phyloP scores from a whole-genome alignment of 1,140 invertebrate species.

The Nylanderia fulva region DNA sequence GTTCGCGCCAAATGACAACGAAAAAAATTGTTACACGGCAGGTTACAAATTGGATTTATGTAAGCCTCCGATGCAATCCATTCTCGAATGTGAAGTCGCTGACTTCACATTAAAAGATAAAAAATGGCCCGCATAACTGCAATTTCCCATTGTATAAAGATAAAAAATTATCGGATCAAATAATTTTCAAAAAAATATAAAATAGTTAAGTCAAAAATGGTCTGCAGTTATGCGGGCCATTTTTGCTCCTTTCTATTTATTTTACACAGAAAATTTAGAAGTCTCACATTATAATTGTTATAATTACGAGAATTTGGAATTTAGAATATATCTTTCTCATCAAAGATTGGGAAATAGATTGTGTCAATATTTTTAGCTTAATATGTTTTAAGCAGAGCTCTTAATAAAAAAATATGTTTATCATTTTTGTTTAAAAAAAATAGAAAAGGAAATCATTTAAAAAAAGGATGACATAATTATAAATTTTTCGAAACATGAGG shows the following conservation, averaged over 20 bases:
- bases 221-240: neutral
- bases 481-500: too few species aligned
- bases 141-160: too few species aligned
- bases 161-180: too few species aligned
- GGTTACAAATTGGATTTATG: slow-evolving; percentile 55
- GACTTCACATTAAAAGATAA: too few species aligned
- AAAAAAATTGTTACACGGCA: slow-evolving; percentile 39
- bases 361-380: neutral
- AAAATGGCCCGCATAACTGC: too few species aligned
- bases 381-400: neutral
- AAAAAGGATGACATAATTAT: too few species aligned
- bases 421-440: too few species aligned
- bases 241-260: neutral
- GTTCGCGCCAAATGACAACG: slow-evolving; percentile 22
- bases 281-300: neutral
- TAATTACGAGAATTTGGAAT: slow-evolving; percentile 1
- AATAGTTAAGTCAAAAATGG: too few species aligned
- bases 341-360: neutral
- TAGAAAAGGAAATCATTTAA: too few species aligned
- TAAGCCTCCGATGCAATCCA: slow-evolving; percentile 20
- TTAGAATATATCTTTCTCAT: neutral
- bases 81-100: neutral
- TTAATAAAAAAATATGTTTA: neutral
- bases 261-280: neutral
- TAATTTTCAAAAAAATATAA: too few species aligned